These are phyloP conservation scores for Melanocharis versteri DNA, from an alignment of 2,113 vertebrate species.

Conservation along the genomic window DNA sequence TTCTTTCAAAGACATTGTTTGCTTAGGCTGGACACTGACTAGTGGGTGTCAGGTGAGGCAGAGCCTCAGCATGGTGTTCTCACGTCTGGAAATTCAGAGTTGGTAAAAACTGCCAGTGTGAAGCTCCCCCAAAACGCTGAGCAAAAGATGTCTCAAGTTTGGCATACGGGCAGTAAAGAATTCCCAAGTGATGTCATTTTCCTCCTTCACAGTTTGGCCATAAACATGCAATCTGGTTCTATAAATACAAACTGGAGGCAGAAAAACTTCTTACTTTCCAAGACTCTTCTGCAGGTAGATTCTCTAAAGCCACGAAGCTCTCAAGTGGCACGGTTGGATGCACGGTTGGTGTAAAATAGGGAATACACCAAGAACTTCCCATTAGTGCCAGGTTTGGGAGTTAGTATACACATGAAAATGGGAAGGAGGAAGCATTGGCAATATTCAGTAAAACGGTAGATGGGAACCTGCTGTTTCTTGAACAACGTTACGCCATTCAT, in stretches of 20 bases:
- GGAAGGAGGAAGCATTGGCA: background rate
- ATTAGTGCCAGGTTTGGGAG: background rate
- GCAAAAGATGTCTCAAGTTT: background rate
- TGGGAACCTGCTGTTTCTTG: background rate
- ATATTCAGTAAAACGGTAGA: background rate
- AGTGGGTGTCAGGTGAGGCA: background rate
- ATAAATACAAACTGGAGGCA: background rate
- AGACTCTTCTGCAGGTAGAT: background rate
- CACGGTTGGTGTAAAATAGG: background rate
- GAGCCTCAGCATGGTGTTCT: background rate
- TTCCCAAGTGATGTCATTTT: background rate
- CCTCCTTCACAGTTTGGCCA: background rate
- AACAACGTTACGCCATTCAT: background rate
- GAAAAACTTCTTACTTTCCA: background rate
- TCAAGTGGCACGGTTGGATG: background rate
- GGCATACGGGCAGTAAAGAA: background rate
- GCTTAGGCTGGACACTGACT: background rate
- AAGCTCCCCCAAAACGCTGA: background rate
- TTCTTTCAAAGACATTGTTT: background rate
- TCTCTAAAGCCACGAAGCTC: background rate
- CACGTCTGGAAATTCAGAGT: background rate
- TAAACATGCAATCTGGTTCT: background rate
- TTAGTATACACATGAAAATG: background rate
- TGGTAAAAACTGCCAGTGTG: background rate
- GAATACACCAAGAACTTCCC: background rate